phyloP scores from a whole-genome alignment of 1,140 invertebrate species.

The Hirudo medicinalis region DNA sequence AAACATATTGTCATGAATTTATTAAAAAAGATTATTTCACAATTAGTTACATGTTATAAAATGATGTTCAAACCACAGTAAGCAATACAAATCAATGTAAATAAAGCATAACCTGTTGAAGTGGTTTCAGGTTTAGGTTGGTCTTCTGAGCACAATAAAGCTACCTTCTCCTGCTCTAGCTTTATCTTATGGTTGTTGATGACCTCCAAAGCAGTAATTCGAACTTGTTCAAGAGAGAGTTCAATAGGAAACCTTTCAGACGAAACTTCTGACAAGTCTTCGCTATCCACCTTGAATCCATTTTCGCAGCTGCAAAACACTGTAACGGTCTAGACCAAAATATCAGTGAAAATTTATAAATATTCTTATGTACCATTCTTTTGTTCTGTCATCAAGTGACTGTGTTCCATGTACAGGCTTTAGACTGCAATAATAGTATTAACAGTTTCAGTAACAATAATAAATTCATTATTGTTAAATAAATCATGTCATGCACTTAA shows the following conservation, averaged over 20 bases:
- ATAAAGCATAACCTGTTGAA: not conserved
- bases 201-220: constrained; percentile 1
- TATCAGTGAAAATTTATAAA: not conserved
- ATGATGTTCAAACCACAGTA: no score
- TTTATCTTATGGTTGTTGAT: not conserved
- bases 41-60: not conserved
- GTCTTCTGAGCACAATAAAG: no score
- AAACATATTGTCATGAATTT: not conserved
- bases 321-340: not conserved
- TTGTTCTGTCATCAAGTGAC: no score
- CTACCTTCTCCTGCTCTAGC: not conserved
- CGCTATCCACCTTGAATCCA: not conserved
- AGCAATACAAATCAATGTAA: not conserved
- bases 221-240: not conserved
- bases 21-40: not conserved
- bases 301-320: constrained; percentile 6
- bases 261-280: not conserved
- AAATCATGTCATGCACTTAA: not conserved
- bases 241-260: not conserved
- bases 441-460: not conserved
- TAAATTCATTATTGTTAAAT: not conserved
- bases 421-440: not conserved
- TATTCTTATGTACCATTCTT: not conserved
- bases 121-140: no score
- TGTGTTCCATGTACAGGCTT: no score